A percentile compares a stretch with the other conserved stretches of the same genome.
phyloP scores from a whole-genome alignment of 2,113 vertebrate genomes.

The Phrynosoma platyrhinos region DNA sequence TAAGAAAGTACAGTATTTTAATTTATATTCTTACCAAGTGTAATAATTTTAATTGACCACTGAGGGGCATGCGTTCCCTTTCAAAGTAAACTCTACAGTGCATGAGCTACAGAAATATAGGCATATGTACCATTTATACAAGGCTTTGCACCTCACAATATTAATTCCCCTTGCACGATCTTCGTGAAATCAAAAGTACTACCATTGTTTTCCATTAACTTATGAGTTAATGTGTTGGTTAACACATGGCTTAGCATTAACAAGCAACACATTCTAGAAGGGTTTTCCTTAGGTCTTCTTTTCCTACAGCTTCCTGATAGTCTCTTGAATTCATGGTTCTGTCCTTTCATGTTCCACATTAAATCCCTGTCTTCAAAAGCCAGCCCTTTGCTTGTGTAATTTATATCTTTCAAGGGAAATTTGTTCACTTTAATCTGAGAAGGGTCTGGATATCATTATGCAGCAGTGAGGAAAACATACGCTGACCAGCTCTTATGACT shows the following conservation, averaged over 20 bases:
- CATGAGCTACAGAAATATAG: not conserved
- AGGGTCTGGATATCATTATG: not conserved
- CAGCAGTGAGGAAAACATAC: not conserved
- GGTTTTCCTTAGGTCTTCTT: not conserved
- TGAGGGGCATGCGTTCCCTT: slow-evolving; percentile 52
- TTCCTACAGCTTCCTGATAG: not conserved
- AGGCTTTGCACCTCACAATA: not conserved
- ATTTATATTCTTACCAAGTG: not conserved
- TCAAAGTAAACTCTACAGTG: not conserved
- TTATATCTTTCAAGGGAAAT: too few species aligned
- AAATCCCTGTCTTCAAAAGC: not conserved
- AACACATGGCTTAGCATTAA: not conserved
- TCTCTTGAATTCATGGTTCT: not conserved
- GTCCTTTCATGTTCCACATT: not conserved
- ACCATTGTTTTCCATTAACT: not conserved
- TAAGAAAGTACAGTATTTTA: not conserved
- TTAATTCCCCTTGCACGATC: too few species aligned
- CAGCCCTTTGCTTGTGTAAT: not conserved
- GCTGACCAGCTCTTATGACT: not conserved
- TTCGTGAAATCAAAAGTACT: not conserved
- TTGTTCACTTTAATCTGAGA: not conserved
- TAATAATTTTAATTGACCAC: slow-evolving; percentile 50
- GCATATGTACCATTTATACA: too few species aligned
- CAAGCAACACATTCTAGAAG: not conserved
- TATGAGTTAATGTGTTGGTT: not conserved